phyloP scores from a whole-genome alignment of 2,888 invertebrate genomes.

The Boloria euphrosyne region DNA sequence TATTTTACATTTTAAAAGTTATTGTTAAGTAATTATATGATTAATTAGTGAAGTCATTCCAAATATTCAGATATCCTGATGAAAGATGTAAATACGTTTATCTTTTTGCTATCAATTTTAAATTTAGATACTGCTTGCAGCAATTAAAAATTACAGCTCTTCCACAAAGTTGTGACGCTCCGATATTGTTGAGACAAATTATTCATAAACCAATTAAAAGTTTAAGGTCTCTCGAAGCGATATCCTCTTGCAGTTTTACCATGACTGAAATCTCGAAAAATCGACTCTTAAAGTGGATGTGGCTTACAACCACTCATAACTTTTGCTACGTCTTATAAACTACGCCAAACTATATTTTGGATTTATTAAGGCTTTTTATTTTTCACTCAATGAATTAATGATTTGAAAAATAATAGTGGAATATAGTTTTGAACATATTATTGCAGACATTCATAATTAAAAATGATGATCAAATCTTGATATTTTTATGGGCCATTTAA shows the following conservation, averaged over 20 bases:
- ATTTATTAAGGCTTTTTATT: background rate
- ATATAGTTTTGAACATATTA: no score
- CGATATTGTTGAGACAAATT: slow-evolving; percentile 18
- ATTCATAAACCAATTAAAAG: slow-evolving; percentile 25
- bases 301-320: background rate
- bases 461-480: no score
- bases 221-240: slow-evolving; percentile 13
- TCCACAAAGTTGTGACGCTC: slow-evolving; percentile 6
- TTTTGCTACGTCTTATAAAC: slow-evolving; percentile 9
- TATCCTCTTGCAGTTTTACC: slow-evolving; percentile 19
- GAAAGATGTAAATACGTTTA: no score
- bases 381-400: no score
- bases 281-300: slow-evolving; percentile 16
- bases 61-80: no score
- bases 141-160: slow-evolving; percentile 8
- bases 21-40: no score
- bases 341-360: background rate
- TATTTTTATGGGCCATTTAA: no score
- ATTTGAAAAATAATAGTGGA: no score
- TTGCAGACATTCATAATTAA: no score
- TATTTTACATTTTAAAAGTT: no score
- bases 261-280: slow-evolving; percentile 13
- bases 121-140: background rate
- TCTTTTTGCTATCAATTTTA: background rate
- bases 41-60: no score